A percentile compares a stretch with the other conserved stretches of the same genome.
Evolutionary conservation across 2,797 vertebrate genomes (phyloP).

Genomic region (Gymnothorax javanicus): DNA sequence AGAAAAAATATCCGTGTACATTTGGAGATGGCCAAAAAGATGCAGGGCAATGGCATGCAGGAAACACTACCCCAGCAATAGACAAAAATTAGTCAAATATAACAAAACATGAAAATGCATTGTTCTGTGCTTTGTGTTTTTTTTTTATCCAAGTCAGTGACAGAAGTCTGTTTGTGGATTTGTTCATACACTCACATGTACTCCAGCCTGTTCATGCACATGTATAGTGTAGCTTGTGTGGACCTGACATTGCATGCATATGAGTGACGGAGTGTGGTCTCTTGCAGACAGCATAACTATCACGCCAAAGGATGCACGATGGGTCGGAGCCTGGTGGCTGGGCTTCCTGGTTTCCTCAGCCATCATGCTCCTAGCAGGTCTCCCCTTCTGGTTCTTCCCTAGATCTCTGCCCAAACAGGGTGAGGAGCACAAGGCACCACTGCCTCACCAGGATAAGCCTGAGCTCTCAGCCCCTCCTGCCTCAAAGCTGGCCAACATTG

Average conservation of each 20-base stretch:
- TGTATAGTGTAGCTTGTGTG: not conserved
- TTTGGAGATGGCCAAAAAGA: no score
- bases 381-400: conserved; percentile 85
- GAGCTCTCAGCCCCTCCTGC: conserved; percentile 17
- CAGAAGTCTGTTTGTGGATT: not conserved
- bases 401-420: conserved; percentile 68
- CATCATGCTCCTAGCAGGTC: conserved; percentile 71
- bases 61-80: no score
- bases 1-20: no score
- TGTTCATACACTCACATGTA: not conserved
- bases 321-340: conserved; percentile 89
- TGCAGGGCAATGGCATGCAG: no score
- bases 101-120: not conserved
- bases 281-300: conserved; percentile 77
- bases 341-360: conserved; percentile 79
- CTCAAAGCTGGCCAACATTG: conserved; percentile 59
- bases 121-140: conserved; percentile 9
- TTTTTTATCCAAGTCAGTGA: not conserved
- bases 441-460: not conserved
- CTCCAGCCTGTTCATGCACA: not conserved
- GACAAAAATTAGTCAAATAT: not conserved
- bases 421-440: conserved; percentile 25
- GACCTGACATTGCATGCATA: conserved; percentile 7
- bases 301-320: conserved; percentile 76
- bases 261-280: conserved; percentile 8